These are phyloP conservation scores for Rotaria magnacalcarata DNA, from an alignment of 2,888 invertebrate genomes.

Conservation along the genomic window DNA sequence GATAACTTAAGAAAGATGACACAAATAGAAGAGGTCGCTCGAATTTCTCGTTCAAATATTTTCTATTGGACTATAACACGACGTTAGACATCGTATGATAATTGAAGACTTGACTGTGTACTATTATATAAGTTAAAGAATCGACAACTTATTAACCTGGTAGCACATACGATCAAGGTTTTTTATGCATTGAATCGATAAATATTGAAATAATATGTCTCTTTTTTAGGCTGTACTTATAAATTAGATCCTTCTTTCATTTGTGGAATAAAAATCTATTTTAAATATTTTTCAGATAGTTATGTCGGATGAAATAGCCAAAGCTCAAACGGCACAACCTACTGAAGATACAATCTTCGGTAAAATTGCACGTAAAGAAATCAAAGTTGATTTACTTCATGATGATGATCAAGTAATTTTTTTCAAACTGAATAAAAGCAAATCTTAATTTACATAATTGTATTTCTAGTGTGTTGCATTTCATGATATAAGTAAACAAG, in stretches of 20 bases:
- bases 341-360: conserved; percentile 75
- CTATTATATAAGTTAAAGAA: not conserved
- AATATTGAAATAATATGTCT: conserved; percentile 46
- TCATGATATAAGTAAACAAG: conserved; percentile 82
- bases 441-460: not conserved
- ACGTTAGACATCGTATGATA: too few relatives aligned
- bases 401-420: conserved; percentile 78
- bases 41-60: too few relatives aligned
- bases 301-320: conserved; percentile 43
- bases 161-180: conserved; percentile 85
- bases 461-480: conserved; percentile 79
- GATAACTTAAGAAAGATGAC: too few relatives aligned
- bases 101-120: too few relatives aligned
- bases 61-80: too few relatives aligned
- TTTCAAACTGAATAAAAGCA: not conserved
- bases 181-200: not conserved
- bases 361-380: conserved; percentile 85
- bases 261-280: conserved; percentile 84
- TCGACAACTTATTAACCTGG: conserved; percentile 75
- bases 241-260: conserved; percentile 96
- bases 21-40: too few relatives aligned
- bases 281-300: not conserved
- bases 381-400: conserved; percentile 84
- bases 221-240: conserved; percentile 74
- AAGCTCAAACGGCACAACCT: conserved; percentile 42